Percentiles rank a stretch among this genome's conserved stretches.
These are phyloP conservation scores for Melanogrammus aeglefinus DNA, from an alignment of 2,797 vertebrate genomes.

Conservation along the genomic window DNA sequence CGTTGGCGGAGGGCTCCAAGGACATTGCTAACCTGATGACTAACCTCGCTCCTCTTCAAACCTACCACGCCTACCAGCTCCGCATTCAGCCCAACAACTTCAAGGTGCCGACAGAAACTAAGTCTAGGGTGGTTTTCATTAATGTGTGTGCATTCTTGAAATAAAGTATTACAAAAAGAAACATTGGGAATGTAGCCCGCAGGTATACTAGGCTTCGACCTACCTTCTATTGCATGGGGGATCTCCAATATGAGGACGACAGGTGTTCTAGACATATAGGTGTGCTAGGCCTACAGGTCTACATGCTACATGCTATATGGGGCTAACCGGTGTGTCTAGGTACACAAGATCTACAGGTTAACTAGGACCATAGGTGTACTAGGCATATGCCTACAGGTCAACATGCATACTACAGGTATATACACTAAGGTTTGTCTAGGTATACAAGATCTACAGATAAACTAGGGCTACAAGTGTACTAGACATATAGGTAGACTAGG, in stretches of 20 bases:
- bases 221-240: no score
- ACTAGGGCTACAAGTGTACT: no score
- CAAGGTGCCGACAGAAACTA: constrained; percentile 61
- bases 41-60: constrained; percentile 69
- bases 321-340: no score
- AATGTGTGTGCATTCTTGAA: neutral
- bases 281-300: neutral
- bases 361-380: no score
- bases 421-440: no score
- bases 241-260: no score
- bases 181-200: neutral
- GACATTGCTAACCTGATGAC: constrained; percentile 71
- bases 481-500: no score
- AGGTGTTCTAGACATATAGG: neutral
- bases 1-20: constrained; percentile 69
- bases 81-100: constrained; percentile 76
- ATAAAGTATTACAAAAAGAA: neutral
- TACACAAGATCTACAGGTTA: no score
- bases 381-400: no score
- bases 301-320: neutral
- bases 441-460: no score
- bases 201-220: no score
- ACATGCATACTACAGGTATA: no score
- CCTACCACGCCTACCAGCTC: constrained; percentile 74
- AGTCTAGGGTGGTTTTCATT: neutral